These are phyloP conservation scores for Tringa solitaria DNA, from an alignment of 2,113 vertebrate genomes.

Conservation along the genomic window DNA sequence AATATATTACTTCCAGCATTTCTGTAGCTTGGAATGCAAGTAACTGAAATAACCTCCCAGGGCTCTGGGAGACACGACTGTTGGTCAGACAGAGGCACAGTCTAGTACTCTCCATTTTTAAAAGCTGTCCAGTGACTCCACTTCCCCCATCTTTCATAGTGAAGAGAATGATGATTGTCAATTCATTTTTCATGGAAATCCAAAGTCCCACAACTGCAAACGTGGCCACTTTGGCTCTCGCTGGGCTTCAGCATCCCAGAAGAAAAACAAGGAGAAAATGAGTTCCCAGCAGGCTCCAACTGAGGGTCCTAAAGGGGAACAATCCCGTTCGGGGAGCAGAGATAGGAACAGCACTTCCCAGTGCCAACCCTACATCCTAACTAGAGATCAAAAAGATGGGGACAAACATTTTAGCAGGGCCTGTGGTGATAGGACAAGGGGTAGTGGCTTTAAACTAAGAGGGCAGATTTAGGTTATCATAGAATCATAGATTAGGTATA, in stretches of 20 bases:
- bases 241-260: background rate
- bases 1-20: background rate
- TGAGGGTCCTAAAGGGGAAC: background rate
- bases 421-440: background rate
- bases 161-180: background rate
- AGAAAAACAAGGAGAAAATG: background rate
- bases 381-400: background rate
- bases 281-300: background rate
- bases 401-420: background rate
- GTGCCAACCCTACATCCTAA: background rate
- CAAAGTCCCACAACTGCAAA: background rate
- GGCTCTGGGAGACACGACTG: background rate
- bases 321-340: background rate
- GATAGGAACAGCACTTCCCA: background rate
- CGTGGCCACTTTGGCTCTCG: background rate
- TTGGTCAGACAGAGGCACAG: background rate
- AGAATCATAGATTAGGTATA: background rate
- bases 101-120: background rate
- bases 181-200: background rate
- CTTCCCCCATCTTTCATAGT: background rate
- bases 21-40: background rate
- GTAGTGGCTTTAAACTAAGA: background rate
- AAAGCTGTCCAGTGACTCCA: background rate
- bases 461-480: background rate
- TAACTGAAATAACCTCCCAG: background rate